phyloP scores from a whole-genome alignment of 2,797 vertebrate genomes.

The Zalophus californianus region DNA sequence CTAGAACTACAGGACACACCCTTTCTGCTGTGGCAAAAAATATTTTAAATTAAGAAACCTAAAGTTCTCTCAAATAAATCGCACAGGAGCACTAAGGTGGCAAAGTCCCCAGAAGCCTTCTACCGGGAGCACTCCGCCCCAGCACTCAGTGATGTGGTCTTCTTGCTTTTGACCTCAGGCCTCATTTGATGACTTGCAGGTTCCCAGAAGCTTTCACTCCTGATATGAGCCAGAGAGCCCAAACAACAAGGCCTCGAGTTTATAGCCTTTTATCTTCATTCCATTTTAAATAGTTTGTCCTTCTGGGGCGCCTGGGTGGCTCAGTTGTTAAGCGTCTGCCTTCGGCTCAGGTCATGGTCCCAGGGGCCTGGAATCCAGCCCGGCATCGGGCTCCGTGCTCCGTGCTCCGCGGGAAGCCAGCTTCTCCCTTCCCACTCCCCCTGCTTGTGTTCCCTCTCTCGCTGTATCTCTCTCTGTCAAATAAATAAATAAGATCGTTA shows the following conservation, averaged over 20 bases:
- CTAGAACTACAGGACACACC: background rate
- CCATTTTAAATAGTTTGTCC: background rate
- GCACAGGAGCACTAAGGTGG: background rate
- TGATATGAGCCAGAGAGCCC: background rate
- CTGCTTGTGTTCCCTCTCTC: no score
- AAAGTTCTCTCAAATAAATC: background rate
- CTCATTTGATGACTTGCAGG: background rate
- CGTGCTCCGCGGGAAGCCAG: no score
- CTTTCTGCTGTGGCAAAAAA: background rate
- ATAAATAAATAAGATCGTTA: no score
- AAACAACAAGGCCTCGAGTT: background rate
- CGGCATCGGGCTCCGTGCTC: no score
- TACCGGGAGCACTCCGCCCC: background rate
- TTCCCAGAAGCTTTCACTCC: background rate
- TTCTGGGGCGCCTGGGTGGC: no score
- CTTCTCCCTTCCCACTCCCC: no score
- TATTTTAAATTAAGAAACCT: conserved; percentile 3
- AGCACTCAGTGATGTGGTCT: background rate
- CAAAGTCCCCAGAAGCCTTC: background rate
- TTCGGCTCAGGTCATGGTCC: no score
- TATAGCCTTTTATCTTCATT: background rate
- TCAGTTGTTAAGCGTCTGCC: no score
- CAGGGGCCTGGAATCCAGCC: no score
- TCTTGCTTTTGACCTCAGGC: background rate
- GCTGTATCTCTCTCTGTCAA: no score